phyloP scores from a whole-genome alignment of 2,113 vertebrate genomes.

The Sylvietta virens region DNA sequence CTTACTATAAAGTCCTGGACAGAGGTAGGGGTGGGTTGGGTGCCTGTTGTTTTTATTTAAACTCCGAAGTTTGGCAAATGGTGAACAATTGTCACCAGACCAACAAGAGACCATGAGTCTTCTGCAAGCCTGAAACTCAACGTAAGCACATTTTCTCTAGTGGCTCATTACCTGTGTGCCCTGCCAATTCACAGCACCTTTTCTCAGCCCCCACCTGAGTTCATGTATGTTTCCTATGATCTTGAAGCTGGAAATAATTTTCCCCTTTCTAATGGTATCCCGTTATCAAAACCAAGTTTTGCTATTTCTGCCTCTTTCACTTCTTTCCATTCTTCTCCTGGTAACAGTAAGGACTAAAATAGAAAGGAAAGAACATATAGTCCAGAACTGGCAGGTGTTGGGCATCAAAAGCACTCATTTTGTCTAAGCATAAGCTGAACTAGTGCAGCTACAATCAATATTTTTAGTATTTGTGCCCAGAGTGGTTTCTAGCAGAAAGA shows the following conservation, averaged over 20 bases:
- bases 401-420: not conserved
- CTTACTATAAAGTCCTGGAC: not conserved
- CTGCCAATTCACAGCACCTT: not conserved
- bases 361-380: not conserved
- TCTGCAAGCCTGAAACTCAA: not conserved
- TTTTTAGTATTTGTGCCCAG: not conserved
- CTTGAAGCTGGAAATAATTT: not conserved
- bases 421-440: not conserved
- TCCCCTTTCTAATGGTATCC: not conserved
- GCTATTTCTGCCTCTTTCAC: not conserved
- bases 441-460: not conserved
- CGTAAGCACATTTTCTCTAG: not conserved
- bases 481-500: not conserved
- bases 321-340: not conserved
- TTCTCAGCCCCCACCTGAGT: not conserved
- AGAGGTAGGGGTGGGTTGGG: not conserved
- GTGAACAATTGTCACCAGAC: not conserved
- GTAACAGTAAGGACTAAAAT: not conserved
- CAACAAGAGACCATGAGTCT: not conserved
- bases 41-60: not conserved
- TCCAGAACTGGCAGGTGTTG: not conserved
- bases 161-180: not conserved
- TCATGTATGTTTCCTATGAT: not conserved
- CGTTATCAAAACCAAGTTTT: not conserved
- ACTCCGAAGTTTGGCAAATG: not conserved